A percentile compares a stretch with the other conserved stretches of the same genome.
These are phyloP conservation scores for Dromiciops gliroides DNA, from an alignment of 2,113 vertebrate genomes.

Conservation along the genomic window DNA sequence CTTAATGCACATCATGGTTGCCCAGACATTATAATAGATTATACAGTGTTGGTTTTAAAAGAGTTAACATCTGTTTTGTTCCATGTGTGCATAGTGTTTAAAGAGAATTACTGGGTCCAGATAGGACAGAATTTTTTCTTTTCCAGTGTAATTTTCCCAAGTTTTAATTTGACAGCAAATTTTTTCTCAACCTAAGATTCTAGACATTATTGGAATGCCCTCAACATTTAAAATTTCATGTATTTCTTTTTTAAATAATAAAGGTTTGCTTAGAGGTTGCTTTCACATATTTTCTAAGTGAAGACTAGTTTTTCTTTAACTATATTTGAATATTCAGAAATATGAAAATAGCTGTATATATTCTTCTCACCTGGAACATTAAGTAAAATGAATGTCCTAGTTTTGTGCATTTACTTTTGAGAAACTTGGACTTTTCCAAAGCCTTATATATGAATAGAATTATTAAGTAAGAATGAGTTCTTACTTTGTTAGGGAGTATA, in stretches of 20 bases:
- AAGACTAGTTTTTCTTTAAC: slow-evolving; percentile 19
- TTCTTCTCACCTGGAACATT: slow-evolving; percentile 3
- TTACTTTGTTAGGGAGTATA: not conserved
- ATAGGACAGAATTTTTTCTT: slow-evolving; percentile 43
- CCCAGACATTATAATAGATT: too few relatives aligned
- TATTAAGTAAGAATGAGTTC: not conserved
- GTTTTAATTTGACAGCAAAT: slow-evolving; percentile 28
- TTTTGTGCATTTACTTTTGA: not conserved
- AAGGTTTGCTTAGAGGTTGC: not conserved
- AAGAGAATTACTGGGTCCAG: slow-evolving; percentile 26
- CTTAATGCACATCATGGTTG: too few relatives aligned
- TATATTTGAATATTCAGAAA: slow-evolving; percentile 28
- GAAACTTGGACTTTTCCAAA: not conserved
- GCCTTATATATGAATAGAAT: not conserved
- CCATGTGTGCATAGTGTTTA: not conserved
- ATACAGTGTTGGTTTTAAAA: too few relatives aligned
- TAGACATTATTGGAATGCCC: not conserved
- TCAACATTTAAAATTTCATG: too few relatives aligned
- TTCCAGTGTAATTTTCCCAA: slow-evolving; percentile 28
- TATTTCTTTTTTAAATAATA: too few relatives aligned
- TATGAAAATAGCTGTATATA: slow-evolving; percentile 19
- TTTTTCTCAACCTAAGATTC: not conserved
- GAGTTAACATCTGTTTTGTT: not conserved
- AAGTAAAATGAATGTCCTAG: not conserved
- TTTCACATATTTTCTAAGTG: slow-evolving; percentile 43